Conservation (phyloP, 2,888 invertebrate genomes). For the Megamerina dolium region DNA sequence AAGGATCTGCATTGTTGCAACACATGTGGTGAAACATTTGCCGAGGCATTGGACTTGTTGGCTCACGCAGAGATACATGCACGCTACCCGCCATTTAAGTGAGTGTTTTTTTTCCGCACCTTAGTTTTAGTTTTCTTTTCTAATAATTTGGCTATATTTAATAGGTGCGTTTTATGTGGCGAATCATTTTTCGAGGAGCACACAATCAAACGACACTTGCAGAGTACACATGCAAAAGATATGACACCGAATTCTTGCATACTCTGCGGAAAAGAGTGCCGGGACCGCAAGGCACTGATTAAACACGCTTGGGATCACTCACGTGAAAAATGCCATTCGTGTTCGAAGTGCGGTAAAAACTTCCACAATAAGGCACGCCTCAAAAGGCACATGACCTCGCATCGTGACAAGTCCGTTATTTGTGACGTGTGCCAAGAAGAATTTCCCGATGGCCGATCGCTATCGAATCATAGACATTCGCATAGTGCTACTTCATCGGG, state of each 20-base stretch:
- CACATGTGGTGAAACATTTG: constrained; percentile 72
- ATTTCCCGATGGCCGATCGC: constrained; percentile 63
- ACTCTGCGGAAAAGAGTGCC: constrained; percentile 63
- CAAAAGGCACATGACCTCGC: constrained; percentile 64
- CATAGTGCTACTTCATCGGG: constrained; percentile 52
- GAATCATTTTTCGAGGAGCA: constrained; percentile 59
- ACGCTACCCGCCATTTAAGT: constrained; percentile 54
- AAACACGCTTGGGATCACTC: constrained; percentile 68
- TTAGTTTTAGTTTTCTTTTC: no score
- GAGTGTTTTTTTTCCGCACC: constrained; percentile 19
- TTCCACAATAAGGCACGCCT: constrained; percentile 63
- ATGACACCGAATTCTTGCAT: constrained; percentile 62
- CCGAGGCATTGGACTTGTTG: constrained; percentile 67
- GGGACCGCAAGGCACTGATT: constrained; percentile 60
- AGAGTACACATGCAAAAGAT: constrained; percentile 56
- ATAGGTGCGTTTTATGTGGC: constrained; percentile 61
- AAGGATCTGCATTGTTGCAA: constrained; percentile 61
- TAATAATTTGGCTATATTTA: no score
- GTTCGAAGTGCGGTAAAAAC: constrained; percentile 64
- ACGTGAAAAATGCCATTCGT: constrained; percentile 58
- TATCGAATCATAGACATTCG: constrained; percentile 66
- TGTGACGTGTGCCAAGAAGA: constrained; percentile 67
- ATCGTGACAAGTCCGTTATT: constrained; percentile 63
- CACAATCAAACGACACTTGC: constrained; percentile 59
- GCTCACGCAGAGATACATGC: constrained; percentile 77